Base-by-base conservation (phyloP, 2,113 vertebrate species). In the Menura novaehollandiae region DNA sequence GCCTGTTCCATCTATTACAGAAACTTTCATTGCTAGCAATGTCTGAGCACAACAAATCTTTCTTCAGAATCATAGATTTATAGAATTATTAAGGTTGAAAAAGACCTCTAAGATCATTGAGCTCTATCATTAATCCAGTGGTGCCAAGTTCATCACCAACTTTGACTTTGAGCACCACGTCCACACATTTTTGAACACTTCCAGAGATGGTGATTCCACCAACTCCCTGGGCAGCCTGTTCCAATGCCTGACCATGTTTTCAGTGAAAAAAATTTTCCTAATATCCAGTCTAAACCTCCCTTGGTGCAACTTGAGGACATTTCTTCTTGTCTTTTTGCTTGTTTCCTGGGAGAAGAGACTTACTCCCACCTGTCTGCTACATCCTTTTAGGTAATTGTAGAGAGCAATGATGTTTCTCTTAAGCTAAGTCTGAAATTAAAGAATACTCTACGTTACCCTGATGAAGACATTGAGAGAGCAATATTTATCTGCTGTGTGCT, bases 11-110 rank as follows among this genome's bases (percentile, higher is more conserved):
- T 22, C 21, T 37, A 8, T 18, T 62, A 18, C 0, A 55, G 28
- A 80, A 86, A 14, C 3, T 60, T 10, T 53, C 11, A 2, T 19
- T 88, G 6, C 3, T 71, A 26, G 3, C 14, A 33, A 3, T 28
- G 10, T 43, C 16, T 64, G 10, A 0, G 0, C 9, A 28, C 6
- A 24, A 59, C 1, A 30, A 2, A 3, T 47, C 56, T 88, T 82
- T 49, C 23, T 67, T 52, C 32, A 78, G 13, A 72, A n/a, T 46
- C 20, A 30, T 4, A 28, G 51, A 52, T 3, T 46, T 14, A 17
- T 11, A 20, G 24, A n/a, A 18, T 46, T 33, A 30, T 53, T 68
- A 27, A 62, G 20, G 9, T 22, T 62, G 11, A 13, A 75, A 62
- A 33, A 62, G n/a, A 27, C 14, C 4, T 47, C 13, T 41, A 62